phyloP scores from a whole-genome alignment of 2,113 vertebrate species.

The Dipodomys stephensi region DNA sequence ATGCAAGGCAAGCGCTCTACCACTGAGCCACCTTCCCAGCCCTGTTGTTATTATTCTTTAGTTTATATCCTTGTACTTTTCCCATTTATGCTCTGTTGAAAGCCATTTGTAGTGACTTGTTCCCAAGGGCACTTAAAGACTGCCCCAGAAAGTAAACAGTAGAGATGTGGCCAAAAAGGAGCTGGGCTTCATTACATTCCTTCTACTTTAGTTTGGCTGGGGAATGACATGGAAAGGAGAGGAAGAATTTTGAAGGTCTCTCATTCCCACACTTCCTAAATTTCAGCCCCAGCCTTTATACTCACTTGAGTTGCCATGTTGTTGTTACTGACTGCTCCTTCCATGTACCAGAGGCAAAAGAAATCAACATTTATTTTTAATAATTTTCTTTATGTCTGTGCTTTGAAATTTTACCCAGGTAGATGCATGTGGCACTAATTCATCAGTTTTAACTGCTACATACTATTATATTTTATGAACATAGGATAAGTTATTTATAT shows the following conservation, averaged over 20 bases:
- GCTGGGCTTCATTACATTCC: background rate
- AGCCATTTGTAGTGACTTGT: background rate
- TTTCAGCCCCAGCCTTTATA: background rate
- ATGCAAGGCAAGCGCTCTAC: no score
- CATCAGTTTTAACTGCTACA: conserved; percentile 63
- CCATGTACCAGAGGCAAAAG: background rate
- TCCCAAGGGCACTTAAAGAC: background rate
- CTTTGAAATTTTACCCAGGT: conserved; percentile 33
- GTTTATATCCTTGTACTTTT: conserved; percentile 32
- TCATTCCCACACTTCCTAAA: conserved; percentile 29
- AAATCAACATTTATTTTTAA: background rate
- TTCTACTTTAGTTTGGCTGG: background rate
- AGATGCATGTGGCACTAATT: conserved; percentile 41
- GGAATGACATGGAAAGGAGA: background rate
- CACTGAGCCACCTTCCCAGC: no score
- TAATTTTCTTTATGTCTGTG: conserved; percentile 39
- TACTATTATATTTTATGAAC: conserved; percentile 56
- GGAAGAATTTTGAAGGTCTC: background rate
- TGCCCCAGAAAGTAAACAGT: background rate
- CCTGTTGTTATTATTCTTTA: no score
- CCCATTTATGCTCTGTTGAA: background rate
- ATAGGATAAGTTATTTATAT: conserved; percentile 10
- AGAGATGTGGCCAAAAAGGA: background rate
- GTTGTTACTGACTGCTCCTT: background rate
- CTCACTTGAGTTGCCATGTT: background rate